Conservation (phyloP, 2,113 vertebrate genomes). For the Hippopotamus amphibius region DNA sequence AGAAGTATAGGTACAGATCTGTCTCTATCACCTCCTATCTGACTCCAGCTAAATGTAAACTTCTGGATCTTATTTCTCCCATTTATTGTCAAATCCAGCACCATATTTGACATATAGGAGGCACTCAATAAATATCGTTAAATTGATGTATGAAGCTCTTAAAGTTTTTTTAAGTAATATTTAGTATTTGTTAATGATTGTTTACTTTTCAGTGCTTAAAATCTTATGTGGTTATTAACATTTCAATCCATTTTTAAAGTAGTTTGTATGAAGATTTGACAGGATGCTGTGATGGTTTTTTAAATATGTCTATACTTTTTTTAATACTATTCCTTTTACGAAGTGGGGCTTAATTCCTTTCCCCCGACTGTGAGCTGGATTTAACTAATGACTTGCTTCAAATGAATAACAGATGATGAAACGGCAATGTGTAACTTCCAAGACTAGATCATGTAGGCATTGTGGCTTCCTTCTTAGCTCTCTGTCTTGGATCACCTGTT, state of each 20-base stretch:
- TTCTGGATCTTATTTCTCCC: not conserved
- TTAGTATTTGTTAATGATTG: not conserved
- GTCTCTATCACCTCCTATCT: not conserved
- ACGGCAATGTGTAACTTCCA: not conserved
- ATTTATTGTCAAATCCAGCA: not conserved
- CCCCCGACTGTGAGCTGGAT: not conserved
- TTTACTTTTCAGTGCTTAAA: constrained; percentile 6
- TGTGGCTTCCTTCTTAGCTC: not conserved
- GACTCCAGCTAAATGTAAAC: not conserved
- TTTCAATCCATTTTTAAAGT: not conserved
- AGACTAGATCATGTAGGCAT: not conserved
- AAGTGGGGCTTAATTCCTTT: not conserved
- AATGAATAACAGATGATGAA: not conserved
- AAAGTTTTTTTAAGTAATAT: not conserved
- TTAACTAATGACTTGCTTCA: not conserved
- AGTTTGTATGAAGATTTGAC: not conserved
- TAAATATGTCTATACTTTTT: not conserved
- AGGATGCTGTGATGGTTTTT: not conserved
- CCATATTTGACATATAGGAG: not conserved
- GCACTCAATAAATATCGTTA: not conserved
- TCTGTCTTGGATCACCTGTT: not conserved
- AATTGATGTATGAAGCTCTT: not conserved
- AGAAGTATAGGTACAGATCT: not conserved
- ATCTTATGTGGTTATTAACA: not conserved
- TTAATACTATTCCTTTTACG: not conserved